These are phyloP conservation scores for Phalacrocorax aristotelis DNA, from an alignment of 2,113 vertebrate genomes.

Conservation along the genomic window DNA sequence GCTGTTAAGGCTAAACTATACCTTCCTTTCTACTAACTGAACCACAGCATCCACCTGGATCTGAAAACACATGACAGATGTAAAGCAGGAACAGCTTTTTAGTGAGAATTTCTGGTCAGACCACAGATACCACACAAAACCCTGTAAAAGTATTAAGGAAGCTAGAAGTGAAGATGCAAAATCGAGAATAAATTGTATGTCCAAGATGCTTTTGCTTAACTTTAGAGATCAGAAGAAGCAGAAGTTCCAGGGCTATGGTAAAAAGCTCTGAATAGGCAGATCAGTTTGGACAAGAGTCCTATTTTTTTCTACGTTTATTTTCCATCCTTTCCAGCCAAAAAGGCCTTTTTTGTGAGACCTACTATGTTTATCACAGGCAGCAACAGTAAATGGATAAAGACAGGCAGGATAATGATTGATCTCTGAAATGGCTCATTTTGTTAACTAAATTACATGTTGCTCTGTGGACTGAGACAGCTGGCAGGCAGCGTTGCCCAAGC, in stretches of 20 bases:
- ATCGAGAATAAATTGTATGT: not conserved
- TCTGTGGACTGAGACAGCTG: slow-evolving; percentile 56
- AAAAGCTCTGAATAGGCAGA: not conserved
- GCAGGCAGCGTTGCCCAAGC: slow-evolving; percentile 26
- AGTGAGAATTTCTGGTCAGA: not conserved
- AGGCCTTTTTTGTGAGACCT: not conserved
- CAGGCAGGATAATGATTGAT: slow-evolving; percentile 55
- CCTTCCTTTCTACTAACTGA: not conserved
- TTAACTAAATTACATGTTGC: slow-evolving; percentile 76
- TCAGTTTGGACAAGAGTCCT: not conserved
- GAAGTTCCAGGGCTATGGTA: not conserved
- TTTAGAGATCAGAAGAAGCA: not conserved
- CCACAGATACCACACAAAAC: not conserved
- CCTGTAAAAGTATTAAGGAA: not conserved
- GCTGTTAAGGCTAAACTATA: not conserved
- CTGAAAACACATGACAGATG: not conserved
- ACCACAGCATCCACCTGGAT: not conserved
- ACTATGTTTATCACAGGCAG: slow-evolving; percentile 5
- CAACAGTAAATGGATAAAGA: slow-evolving; percentile 44
- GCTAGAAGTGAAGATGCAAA: not conserved
- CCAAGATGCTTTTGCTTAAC: not conserved
- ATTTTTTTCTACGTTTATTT: not conserved
- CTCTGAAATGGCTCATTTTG: slow-evolving; percentile 70
- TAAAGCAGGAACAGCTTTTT: not conserved
- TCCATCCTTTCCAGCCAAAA: not conserved